Percentiles rank a stretch among this genome's conserved stretches.
Evolutionary conservation across 2,113 vertebrate genomes (phyloP).

Genomic region (Laterallus jamaicensis): DNA sequence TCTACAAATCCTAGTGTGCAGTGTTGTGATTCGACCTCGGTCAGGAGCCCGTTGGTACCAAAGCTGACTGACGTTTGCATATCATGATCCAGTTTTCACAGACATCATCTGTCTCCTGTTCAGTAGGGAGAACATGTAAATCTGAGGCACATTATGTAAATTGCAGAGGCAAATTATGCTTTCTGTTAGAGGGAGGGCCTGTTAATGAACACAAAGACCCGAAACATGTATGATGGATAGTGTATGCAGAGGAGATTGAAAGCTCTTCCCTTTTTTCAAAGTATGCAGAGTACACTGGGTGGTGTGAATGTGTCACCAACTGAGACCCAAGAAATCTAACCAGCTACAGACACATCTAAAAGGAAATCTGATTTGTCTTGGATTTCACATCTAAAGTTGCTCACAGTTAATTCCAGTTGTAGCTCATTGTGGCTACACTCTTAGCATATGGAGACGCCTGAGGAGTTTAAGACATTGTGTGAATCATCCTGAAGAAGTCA

Average conservation of each 20-base stretch:
- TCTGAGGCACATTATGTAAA: neutral
- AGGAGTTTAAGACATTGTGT: neutral
- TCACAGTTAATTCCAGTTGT: neutral
- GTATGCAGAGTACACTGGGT: neutral
- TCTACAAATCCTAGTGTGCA: neutral
- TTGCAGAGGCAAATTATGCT: neutral
- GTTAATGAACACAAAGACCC: neutral
- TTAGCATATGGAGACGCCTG: neutral
- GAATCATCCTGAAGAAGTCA: neutral
- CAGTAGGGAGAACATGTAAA: neutral
- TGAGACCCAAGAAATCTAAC: neutral
- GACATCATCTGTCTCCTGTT: neutral
- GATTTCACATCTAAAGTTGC: neutral
- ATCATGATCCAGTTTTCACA: neutral
- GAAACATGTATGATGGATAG: neutral
- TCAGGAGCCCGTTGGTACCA: rapidly evolving
- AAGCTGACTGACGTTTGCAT: neutral
- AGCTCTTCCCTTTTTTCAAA: neutral
- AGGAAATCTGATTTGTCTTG: neutral
- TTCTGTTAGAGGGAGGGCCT: neutral
- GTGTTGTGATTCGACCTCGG: neutral
- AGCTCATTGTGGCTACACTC: neutral
- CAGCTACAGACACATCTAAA: neutral
- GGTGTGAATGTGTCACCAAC: neutral
- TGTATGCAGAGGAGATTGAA: neutral